Conservation (phyloP, 1,140 invertebrate species). For the Harpegnathos saltator region DNA sequence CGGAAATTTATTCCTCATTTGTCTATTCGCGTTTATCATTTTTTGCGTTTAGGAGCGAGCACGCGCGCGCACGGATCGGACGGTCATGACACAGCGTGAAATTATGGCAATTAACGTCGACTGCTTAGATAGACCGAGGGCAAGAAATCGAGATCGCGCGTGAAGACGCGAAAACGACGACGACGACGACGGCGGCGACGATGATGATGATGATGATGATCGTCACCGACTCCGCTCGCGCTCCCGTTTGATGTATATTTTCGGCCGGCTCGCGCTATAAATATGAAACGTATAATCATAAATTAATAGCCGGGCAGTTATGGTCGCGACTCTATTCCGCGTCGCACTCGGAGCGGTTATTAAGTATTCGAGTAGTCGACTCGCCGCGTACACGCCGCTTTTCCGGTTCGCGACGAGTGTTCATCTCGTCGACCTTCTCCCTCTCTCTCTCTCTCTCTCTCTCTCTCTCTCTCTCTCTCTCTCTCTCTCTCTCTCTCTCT, state of each 20-base stretch:
- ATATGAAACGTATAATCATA: slow-evolving; percentile 45
- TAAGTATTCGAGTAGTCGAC: slow-evolving; percentile 25
- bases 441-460: too few species aligned
- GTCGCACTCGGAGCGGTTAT: slow-evolving; percentile 39
- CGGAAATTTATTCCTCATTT: too few species aligned
- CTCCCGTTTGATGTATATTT: slow-evolving; percentile 60
- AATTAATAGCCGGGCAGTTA: slow-evolving; percentile 56
- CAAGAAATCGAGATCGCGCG: not conserved
- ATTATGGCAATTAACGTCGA: slow-evolving; percentile 45
- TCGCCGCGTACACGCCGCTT: not conserved
- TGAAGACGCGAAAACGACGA: not conserved
- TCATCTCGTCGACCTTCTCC: slow-evolving; percentile 27
- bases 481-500: too few species aligned
- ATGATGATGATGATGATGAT: too few species aligned
- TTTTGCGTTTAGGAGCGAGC: too few species aligned
- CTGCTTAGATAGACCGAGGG: slow-evolving; percentile 5
- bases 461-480: too few species aligned
- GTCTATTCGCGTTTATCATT: too few species aligned
- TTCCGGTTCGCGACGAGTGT: not conserved
- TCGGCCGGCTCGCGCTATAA: slow-evolving; percentile 49
- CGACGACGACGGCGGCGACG: too few species aligned
- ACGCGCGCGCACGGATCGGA: not conserved
- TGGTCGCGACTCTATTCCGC: slow-evolving; percentile 33
- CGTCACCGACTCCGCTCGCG: slow-evolving; percentile 13
- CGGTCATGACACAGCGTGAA: slow-evolving; percentile 31